Evolutionary conservation across 2,113 vertebrate genomes (phyloP).

Genomic region (Hiodon alosoides): DNA sequence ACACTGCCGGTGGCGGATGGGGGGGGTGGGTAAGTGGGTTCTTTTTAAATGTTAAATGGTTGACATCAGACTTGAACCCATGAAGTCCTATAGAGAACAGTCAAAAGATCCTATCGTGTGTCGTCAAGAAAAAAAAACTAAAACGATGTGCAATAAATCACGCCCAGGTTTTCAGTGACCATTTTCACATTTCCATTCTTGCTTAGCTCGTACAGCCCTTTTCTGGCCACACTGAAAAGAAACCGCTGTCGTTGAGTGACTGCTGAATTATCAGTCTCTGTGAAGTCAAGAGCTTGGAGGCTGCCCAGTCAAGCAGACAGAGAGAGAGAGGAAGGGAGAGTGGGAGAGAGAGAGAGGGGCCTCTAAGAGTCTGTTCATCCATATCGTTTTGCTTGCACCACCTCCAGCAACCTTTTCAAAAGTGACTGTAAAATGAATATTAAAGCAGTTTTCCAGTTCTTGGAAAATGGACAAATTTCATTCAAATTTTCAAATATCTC

Average conservation of each 20-base stretch:
- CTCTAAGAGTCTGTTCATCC: background rate
- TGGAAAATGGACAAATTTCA: background rate
- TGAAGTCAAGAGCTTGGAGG: constrained; percentile 65
- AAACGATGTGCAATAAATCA: constrained; percentile 18
- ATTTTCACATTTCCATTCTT: constrained; percentile 32
- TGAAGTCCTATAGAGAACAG: too few relatives aligned
- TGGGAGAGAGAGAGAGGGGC: constrained; percentile 16
- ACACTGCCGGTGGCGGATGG: constrained; percentile 17
- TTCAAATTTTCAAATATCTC: background rate
- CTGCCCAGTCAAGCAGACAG: constrained; percentile 54
- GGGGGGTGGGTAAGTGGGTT: constrained; percentile 13
- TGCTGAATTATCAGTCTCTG: constrained; percentile 64
- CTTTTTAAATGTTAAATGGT: too few relatives aligned
- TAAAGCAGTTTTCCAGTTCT: background rate
- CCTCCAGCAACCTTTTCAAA: too few relatives aligned
- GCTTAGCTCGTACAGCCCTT: constrained; percentile 48
- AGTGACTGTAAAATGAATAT: background rate
- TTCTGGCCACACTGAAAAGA: constrained; percentile 52
- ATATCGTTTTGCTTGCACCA: too few relatives aligned
- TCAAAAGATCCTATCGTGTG: too few relatives aligned
- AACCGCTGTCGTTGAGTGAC: constrained; percentile 55
- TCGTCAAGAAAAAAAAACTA: too few relatives aligned
- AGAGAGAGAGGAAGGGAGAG: background rate
- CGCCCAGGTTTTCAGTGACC: background rate
- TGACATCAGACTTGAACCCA: too few relatives aligned